phyloP scores from a whole-genome alignment of 2,888 invertebrate genomes.

The Orthosia cruda region DNA sequence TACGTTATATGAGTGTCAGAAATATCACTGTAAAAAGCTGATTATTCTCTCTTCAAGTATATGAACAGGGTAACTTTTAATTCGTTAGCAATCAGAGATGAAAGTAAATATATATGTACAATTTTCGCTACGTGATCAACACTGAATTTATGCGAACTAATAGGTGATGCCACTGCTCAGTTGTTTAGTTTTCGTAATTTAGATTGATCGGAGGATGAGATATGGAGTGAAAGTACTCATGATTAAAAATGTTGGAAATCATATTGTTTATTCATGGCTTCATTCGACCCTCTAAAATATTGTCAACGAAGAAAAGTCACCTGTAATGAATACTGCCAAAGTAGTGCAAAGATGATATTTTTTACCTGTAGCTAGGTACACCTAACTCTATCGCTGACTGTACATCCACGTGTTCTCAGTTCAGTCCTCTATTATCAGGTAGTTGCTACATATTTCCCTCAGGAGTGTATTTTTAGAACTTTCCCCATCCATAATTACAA shows the following conservation, averaged over 20 bases:
- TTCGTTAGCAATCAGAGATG: no score
- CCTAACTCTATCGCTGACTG: not conserved
- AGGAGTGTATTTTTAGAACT: conserved; percentile 45
- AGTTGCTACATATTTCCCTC: conserved; percentile 53
- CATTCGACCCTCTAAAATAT: not conserved
- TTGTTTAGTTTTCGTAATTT: no score
- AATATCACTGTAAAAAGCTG: not conserved
- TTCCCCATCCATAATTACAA: conserved; percentile 30
- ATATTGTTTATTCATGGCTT: no score
- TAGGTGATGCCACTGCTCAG: no score
- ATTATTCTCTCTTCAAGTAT: no score
- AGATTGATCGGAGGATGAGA: no score
- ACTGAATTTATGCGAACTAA: no score
- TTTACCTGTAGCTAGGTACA: not conserved
- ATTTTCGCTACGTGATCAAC: no score
- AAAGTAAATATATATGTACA: no score
- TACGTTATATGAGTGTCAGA: not conserved
- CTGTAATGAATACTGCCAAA: not conserved
- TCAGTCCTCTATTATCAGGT: conserved; percentile 9
- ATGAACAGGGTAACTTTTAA: no score
- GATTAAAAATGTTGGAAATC: no score
- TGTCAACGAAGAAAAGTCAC: not conserved
- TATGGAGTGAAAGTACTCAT: no score
- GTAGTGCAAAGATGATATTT: not conserved
- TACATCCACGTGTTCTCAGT: conserved; percentile 16